These are phyloP conservation scores for Calameuta filiformis DNA, from an alignment of 2,888 invertebrate genomes.

Conservation along the genomic window DNA sequence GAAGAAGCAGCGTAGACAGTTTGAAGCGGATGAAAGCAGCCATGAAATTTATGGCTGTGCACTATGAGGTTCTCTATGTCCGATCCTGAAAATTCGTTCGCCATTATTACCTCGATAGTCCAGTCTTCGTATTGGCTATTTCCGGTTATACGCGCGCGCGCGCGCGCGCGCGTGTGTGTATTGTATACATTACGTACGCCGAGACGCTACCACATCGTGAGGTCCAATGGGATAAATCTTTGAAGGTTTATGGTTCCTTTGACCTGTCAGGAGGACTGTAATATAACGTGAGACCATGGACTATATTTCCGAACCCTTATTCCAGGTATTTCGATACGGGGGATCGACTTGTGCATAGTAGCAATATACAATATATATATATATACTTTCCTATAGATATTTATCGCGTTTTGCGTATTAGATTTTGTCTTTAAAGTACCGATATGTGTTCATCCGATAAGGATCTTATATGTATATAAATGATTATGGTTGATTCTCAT, in stretches of 20 bases:
- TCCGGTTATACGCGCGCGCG: neutral
- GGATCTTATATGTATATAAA: neutral
- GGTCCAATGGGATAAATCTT: neutral
- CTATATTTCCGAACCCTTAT: neutral
- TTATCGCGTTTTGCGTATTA: neutral
- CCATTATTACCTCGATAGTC: neutral
- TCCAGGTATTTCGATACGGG: neutral
- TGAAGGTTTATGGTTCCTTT: neutral
- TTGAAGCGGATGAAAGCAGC: neutral
- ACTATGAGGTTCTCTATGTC: neutral
- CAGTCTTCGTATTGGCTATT: neutral
- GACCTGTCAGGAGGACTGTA: neutral
- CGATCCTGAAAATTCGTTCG: neutral
- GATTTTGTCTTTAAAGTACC: neutral
- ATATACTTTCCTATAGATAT: neutral
- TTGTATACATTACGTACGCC: neutral
- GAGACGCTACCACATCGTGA: neutral
- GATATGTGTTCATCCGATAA: neutral
- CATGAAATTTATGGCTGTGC: neutral
- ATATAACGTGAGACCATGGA: neutral
- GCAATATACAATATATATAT: neutral
- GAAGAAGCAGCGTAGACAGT: neutral
- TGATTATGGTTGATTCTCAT: neutral
- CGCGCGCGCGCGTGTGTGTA: no score
- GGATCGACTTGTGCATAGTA: neutral